phyloP scores from a whole-genome alignment of 2,888 invertebrate species.

The Sminthurides aquaticus region DNA sequence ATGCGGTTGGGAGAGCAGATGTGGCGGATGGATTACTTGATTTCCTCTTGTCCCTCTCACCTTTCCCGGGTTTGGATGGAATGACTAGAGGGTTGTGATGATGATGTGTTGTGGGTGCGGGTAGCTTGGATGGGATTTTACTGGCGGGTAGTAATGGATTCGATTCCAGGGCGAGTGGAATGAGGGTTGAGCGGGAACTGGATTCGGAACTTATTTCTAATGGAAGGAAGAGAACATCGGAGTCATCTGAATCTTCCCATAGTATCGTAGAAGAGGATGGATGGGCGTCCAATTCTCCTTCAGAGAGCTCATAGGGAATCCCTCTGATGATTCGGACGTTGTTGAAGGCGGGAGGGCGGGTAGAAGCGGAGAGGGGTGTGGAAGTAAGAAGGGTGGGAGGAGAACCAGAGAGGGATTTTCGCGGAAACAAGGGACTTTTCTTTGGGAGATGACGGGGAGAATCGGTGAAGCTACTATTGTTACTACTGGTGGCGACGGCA shows the following conservation, averaged over 20 bases:
- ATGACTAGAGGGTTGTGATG: not conserved
- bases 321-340: constrained; percentile 38
- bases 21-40: not conserved
- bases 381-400: constrained; percentile 2
- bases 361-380: constrained; percentile 5
- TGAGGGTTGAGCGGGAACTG: constrained; percentile 33
- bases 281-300: constrained; percentile 22
- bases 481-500: not conserved
- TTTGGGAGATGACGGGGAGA: not conserved
- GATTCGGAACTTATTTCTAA: constrained; percentile 36
- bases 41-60: not conserved
- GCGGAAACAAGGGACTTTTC: not conserved
- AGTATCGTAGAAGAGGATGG: constrained; percentile 35
- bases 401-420: not conserved
- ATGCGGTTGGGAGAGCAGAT: not conserved
- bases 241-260: constrained; percentile 43
- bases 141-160: constrained; percentile 15
- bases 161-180: constrained; percentile 23
- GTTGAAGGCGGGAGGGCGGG: constrained; percentile 25
- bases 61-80: constrained; percentile 4
- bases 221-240: constrained; percentile 41
- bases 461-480: not conserved
- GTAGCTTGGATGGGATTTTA: not conserved
- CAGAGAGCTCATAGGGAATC: constrained; percentile 23
- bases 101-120: not conserved